Conservation (phyloP, 1,140 invertebrate genomes). For the Apocrypta bakeri region DNA sequence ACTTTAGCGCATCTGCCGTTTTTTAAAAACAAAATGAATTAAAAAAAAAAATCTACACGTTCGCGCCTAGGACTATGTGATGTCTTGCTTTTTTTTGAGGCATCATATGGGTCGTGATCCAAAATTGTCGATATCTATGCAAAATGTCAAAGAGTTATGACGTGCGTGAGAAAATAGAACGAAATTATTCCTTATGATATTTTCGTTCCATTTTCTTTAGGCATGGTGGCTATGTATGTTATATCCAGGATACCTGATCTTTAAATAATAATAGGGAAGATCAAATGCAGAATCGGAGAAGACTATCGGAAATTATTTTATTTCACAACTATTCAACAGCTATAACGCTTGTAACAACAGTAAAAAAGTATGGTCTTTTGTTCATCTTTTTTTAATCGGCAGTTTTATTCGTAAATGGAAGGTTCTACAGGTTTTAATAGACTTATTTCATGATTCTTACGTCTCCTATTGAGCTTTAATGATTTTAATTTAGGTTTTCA, state of each 20-base stretch:
- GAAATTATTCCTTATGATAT: conserved; percentile 17
- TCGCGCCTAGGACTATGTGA: conserved; percentile 25
- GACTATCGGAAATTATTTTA: not conserved
- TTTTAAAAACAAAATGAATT: conserved; percentile 36
- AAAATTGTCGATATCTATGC: conserved; percentile 46
- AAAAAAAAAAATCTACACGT: conserved; percentile 34
- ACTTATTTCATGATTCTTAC: too few species aligned
- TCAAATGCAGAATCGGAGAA: not conserved
- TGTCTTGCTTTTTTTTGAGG: conserved; percentile 37
- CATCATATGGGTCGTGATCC: conserved; percentile 34
- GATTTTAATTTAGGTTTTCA: not conserved
- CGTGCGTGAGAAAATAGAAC: conserved; percentile 19
- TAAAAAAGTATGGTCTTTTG: not conserved
- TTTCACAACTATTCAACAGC: not conserved
- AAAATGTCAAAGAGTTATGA: conserved; percentile 26
- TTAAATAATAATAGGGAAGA: not conserved
- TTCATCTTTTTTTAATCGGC: not conserved
- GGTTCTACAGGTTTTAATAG: not conserved
- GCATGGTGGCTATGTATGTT: conserved; percentile 32
- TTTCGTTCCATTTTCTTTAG: conserved; percentile 35
- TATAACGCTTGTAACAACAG: not conserved
- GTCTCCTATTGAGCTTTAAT: not conserved
- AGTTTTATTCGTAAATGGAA: not conserved
- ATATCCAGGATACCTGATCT: conserved; percentile 4
- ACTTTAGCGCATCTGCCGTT: conserved; percentile 63